Evolutionary conservation across 2,113 vertebrate species (phyloP), one percentile per base, ranked within the genome.

Genomic region (Saguinus midas): DNA sequence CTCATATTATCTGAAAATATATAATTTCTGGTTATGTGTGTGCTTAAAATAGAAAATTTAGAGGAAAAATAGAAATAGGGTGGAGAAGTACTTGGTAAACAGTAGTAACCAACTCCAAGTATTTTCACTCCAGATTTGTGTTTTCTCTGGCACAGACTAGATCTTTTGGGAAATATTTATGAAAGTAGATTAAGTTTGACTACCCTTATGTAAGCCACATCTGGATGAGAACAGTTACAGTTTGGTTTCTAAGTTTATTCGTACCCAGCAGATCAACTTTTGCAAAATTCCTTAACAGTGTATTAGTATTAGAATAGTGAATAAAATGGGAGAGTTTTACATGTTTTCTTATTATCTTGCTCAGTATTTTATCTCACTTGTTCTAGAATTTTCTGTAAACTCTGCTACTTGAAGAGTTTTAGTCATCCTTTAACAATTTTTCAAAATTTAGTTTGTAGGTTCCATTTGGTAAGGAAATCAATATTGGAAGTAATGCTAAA

Each of bases 261-360:
- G 16, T 92, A 82, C 29, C 32, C 61, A 86, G 58, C 35, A 95
- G n/a, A 87, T 87, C 45, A 95, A 87, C 66, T 91, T 92, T 89
- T 95, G 78, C 57, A 93, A 50, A 96, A 75, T 85, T 32, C n/a
- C 55, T 81, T 97, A 21, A 91, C 64, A 94, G 68, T 91, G 25
- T 91, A 35, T 95, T 80, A 81, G 80, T 97, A 85, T 90, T 32
- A 88, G 87, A 95, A 90, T 97, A 90, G 94, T 95, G 95, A 96
- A 68, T 86, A 90, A 61, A 94, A 84, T 70, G 84, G 61, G 73
- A 85, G 70, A 66, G 57, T 92, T 96, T 92, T 94, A 84, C 92
- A 50, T 96, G 68, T 94, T 87, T 68, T 81, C 72, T 95, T 96
- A 84, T 16, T 72, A 4, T 40, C 50, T 95, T 83, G 37, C 72